A percentile compares a stretch with the other conserved stretches of the same genome.
Conservation (phyloP, 1,140 invertebrate species). For the Scaptomyza hsui region DNA sequence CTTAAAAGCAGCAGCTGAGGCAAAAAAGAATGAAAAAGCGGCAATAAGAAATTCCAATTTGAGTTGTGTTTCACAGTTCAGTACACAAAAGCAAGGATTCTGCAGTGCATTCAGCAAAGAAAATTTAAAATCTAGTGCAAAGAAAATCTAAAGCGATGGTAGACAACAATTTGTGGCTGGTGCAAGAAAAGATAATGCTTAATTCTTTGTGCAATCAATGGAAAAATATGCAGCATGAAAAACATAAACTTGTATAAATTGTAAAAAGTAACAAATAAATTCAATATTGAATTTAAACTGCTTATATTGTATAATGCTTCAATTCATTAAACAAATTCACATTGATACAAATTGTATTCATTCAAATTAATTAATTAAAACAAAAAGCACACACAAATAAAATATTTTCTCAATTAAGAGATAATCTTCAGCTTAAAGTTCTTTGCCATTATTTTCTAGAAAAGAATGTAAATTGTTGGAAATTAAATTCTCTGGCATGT, state of each 20-base stretch:
- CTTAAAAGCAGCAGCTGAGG: not conserved
- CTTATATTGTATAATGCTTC: too few relatives aligned
- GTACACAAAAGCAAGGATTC: constrained; percentile 9
- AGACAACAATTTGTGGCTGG: not conserved
- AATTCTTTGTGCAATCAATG: not conserved
- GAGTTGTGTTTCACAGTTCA: constrained; percentile 18
- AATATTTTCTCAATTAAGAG: too few relatives aligned
- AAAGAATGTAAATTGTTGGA: too few relatives aligned
- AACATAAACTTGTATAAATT: too few relatives aligned
- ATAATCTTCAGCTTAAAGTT: too few relatives aligned
- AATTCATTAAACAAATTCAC: not conserved
- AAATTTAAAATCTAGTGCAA: not conserved
- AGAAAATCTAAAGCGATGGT: constrained; percentile 6
- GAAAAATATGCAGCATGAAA: not conserved
- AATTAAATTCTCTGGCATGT: too few relatives aligned
- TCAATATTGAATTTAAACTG: too few relatives aligned
- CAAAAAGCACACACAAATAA: too few relatives aligned
- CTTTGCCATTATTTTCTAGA: too few relatives aligned
- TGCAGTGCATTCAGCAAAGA: not conserved
- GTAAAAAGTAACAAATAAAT: too few relatives aligned
- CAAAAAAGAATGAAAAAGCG: not conserved
- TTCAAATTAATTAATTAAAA: too few relatives aligned
- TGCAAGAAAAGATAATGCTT: not conserved
- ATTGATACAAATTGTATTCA: too few relatives aligned
- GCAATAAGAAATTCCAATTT: constrained; percentile 38